Conservation (phyloP, 2,888 invertebrate species). For the Drosophila anomalata region DNA sequence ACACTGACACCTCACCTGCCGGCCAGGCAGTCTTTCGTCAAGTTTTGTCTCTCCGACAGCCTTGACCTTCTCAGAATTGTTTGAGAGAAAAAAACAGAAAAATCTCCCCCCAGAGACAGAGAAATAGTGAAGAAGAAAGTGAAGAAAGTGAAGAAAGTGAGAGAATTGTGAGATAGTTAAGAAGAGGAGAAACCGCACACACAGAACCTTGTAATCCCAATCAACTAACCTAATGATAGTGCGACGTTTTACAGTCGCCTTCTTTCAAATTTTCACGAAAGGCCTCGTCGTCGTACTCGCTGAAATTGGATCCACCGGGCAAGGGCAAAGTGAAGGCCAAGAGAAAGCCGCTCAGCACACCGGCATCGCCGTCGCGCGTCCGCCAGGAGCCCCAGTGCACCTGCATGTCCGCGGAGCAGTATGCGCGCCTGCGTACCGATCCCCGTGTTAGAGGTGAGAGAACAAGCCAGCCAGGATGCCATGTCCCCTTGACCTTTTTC, state of each 20-base stretch:
- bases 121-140: not conserved
- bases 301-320: conserved; percentile 95
- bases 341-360: conserved; percentile 96
- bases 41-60: conserved; percentile 1
- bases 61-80: conserved; percentile 19
- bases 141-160: not conserved
- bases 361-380: conserved; percentile 93
- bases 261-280: conserved; percentile 99
- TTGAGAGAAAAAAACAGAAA: not conserved
- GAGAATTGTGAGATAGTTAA: conserved; percentile 31
- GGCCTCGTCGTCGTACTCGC: conserved; percentile 97
- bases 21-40: conserved; percentile 18
- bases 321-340: conserved; percentile 94
- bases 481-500: not conserved
- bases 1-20: conserved; percentile 23
- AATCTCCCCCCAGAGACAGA: conserved; percentile 15
- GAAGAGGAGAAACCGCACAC: conserved; percentile 81
- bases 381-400: conserved; percentile 95
- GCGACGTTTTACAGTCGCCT: conserved; percentile 94
- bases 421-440: conserved; percentile 89
- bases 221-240: conserved; percentile 85
- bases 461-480: conserved; percentile 9
- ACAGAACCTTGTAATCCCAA: conserved; percentile 85
- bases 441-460: conserved; percentile 83
- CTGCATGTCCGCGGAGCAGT: conserved; percentile 97